A percentile compares a stretch with the other conserved stretches of the same genome.
Evolutionary conservation across 2,888 invertebrate genomes (phyloP).

Genomic region (Amiota communis): DNA sequence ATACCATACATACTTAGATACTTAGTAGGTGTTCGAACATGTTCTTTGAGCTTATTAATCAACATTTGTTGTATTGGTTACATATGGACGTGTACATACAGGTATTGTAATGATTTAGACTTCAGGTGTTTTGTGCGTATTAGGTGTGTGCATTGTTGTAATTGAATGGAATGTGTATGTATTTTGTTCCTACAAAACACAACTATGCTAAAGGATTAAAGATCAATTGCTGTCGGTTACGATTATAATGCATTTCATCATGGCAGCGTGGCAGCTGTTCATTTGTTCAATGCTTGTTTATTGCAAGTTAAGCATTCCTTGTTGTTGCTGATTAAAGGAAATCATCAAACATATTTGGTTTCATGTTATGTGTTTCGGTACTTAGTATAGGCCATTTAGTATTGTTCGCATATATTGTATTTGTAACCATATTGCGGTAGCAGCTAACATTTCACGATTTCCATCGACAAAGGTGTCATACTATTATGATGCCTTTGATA

Average conservation of each 20-base stretch:
- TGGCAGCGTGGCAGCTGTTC: neutral
- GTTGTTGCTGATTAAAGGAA: neutral
- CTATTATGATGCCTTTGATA: conserved; percentile 49
- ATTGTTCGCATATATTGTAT: too few relatives aligned
- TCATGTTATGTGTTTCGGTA: neutral
- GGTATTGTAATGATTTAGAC: too few relatives aligned
- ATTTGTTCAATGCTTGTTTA: neutral
- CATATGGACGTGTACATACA: too few relatives aligned
- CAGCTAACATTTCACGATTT: too few relatives aligned
- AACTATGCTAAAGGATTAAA: neutral
- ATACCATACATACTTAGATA: too few relatives aligned
- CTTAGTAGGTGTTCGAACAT: too few relatives aligned
- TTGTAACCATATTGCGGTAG: too few relatives aligned
- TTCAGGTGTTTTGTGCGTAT: too few relatives aligned
- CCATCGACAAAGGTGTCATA: conserved; percentile 44
- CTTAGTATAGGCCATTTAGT: too few relatives aligned
- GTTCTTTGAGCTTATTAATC: neutral
- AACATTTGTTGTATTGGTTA: neutral
- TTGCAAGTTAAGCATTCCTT: neutral
- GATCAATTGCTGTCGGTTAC: neutral
- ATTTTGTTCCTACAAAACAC: too few relatives aligned
- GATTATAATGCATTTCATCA: neutral
- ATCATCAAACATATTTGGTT: neutral
- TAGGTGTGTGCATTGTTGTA: too few relatives aligned
- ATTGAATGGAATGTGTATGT: too few relatives aligned